A percentile compares a stretch with the other conserved stretches of the same genome.
phyloP scores from a whole-genome alignment of 2,113 vertebrate species.

The Noctilio leporinus region DNA sequence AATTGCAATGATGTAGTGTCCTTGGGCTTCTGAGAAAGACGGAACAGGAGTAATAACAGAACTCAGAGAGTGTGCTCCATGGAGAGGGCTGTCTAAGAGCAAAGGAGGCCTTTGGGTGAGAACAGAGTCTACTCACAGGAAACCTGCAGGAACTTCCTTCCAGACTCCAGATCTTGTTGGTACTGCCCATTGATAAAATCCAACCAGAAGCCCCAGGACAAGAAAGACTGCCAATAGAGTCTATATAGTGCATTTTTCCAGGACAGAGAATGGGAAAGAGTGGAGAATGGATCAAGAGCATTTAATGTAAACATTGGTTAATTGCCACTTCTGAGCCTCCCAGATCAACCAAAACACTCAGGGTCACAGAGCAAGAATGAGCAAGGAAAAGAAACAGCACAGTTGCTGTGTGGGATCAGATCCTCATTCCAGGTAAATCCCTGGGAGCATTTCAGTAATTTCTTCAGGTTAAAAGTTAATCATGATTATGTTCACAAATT shows the following conservation, averaged over 20 bases:
- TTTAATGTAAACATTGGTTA: neutral
- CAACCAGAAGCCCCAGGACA: neutral
- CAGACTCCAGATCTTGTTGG: neutral
- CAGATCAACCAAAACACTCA: neutral
- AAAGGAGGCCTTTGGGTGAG: neutral
- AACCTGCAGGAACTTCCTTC: neutral
- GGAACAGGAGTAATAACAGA: neutral
- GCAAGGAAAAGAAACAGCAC: neutral
- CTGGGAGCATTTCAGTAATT: constrained; percentile 35
- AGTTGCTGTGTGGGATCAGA: neutral
- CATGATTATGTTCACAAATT: constrained; percentile 42
- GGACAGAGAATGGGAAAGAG: neutral
- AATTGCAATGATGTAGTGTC: neutral
- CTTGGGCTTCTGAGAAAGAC: neutral
- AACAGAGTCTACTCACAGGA: neutral
- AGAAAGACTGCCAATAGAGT: neutral
- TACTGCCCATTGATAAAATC: neutral
- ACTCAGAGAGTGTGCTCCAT: neutral
- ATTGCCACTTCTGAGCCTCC: constrained; percentile 17
- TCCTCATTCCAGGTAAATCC: constrained; percentile 52
- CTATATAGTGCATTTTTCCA: neutral
- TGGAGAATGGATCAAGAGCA: neutral
- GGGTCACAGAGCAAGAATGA: neutral
- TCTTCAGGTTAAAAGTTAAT: constrained; percentile 61
- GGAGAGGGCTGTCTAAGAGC: neutral